Conservation (phyloP, 2,113 vertebrate genomes). For the Okapia johnstoni region DNA sequence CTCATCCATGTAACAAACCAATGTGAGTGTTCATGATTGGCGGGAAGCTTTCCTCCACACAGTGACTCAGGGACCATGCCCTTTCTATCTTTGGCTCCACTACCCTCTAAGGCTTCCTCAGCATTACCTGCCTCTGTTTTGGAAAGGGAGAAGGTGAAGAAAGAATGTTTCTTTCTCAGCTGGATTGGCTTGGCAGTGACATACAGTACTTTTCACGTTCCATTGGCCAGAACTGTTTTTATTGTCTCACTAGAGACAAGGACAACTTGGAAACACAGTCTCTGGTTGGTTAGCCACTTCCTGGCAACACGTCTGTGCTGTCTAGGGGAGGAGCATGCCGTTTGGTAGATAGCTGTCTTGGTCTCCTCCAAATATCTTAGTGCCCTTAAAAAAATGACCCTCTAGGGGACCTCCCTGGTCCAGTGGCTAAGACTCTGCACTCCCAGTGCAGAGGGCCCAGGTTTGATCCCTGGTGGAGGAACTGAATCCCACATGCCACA, state of each 20-base stretch:
- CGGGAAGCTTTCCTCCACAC: not conserved
- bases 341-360: not conserved
- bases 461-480: not conserved
- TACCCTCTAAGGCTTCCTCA: not conserved
- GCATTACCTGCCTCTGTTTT: not conserved
- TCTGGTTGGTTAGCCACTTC: not conserved
- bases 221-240: not conserved
- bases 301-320: fast-evolving
- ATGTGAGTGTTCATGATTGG: not conserved
- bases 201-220: not conserved
- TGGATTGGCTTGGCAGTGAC: not conserved
- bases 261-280: not conserved
- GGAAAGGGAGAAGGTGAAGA: not conserved
- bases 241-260: not conserved
- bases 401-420: not conserved
- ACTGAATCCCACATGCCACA: not conserved
- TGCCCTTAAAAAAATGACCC: not conserved
- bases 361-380: not conserved
- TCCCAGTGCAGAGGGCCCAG: not conserved
- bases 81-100: not conserved
- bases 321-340: not conserved
- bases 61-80: not conserved
- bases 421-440: not conserved
- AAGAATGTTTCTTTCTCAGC: not conserved
- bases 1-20: not conserved